Evolutionary conservation across 2,113 vertebrate genomes (phyloP).

Genomic region (Dascyllus trimaculatus): DNA sequence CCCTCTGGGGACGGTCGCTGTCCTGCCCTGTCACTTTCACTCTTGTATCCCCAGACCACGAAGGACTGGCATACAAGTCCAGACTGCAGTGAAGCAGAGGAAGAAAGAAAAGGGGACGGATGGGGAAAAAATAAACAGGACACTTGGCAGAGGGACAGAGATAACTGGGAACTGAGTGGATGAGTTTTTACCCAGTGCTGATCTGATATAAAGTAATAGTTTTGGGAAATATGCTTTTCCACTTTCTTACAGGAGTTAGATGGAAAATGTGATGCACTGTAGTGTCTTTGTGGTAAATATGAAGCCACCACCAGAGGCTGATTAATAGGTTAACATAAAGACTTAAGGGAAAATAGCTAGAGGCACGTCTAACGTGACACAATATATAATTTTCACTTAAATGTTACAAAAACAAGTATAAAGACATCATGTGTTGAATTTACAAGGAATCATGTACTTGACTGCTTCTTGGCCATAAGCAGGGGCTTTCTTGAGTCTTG

Average conservation of each 20-base stretch:
- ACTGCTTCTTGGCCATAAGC: too few species aligned
- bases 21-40: conserved; percentile 66
- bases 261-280: background rate
- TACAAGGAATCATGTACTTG: too few species aligned
- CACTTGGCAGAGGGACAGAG: conserved; percentile 1
- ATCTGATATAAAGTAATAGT: background rate
- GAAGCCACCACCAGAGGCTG: background rate
- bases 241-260: background rate
- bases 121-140: conserved; percentile 12
- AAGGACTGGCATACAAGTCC: conserved; percentile 34
- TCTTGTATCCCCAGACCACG: conserved; percentile 52
- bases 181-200: background rate
- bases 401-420: too few species aligned
- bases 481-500: too few species aligned
- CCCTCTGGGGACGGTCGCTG: conserved; percentile 48
- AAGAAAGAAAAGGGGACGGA: background rate
- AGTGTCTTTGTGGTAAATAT: background rate
- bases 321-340: background rate
- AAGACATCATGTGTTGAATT: too few species aligned
- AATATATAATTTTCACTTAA: too few species aligned
- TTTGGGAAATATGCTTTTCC: background rate
- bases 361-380: too few species aligned
- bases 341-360: background rate
- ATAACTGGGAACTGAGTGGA: background rate
- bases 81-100: conserved; percentile 36